Conservation (phyloP, 2,888 invertebrate species). For the Hermaeophaga mercurialis region DNA sequence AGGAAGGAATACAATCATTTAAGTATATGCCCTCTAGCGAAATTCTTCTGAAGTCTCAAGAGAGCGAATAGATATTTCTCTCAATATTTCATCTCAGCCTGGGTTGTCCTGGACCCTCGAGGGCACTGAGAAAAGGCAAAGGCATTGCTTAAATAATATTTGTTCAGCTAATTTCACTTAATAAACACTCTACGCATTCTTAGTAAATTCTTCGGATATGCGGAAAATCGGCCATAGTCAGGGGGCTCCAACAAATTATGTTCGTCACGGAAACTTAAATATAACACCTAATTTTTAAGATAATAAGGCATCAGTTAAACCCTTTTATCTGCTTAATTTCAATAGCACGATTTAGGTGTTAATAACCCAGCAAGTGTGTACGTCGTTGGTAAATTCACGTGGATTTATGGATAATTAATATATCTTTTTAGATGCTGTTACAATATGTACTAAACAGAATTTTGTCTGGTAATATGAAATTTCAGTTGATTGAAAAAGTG, state of each 20-base stretch:
- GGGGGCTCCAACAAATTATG: not conserved
- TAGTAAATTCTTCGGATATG: slow-evolving; percentile 23
- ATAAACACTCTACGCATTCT: slow-evolving; percentile 26
- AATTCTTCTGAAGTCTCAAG: slow-evolving; percentile 8
- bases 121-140: slow-evolving; percentile 14
- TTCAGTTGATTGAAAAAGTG: too few species aligned
- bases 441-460: too few species aligned
- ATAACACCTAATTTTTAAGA: too few species aligned
- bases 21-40: not conserved
- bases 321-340: too few species aligned
- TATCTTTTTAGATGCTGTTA: too few species aligned
- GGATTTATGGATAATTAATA: too few species aligned
- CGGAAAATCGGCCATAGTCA: slow-evolving; percentile 11
- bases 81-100: slow-evolving; percentile 17
- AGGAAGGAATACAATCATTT: not conserved
- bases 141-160: slow-evolving; percentile 30
- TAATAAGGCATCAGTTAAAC: too few species aligned
- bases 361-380: too few species aligned
- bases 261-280: too few species aligned
- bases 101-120: slow-evolving; percentile 8
- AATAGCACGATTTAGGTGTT: too few species aligned
- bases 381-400: too few species aligned
- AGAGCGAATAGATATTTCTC: slow-evolving; percentile 22
- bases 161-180: slow-evolving; percentile 29
- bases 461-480: too few species aligned